Conservation (phyloP, 1,140 invertebrate species). For the Drosophila paulistorum region DNA sequence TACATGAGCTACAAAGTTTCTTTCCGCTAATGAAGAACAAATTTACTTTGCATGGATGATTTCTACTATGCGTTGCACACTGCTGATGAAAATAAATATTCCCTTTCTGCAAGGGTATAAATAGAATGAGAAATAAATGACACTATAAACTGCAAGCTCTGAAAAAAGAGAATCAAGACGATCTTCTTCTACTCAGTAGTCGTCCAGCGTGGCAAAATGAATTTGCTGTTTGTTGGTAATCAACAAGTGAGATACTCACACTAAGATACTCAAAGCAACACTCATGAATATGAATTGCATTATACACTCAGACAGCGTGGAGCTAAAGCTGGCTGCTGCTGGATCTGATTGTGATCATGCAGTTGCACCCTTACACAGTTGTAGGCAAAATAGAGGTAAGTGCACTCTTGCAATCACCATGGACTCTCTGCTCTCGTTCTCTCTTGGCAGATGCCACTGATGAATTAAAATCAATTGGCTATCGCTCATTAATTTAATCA, state of each 20-base stretch:
- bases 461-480: background rate
- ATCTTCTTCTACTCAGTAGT: background rate
- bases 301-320: conserved; percentile 70
- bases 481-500: background rate
- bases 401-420: background rate
- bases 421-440: background rate
- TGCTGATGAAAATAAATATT: no score
- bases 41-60: no score
- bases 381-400: conserved; percentile 26
- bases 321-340: conserved; percentile 36
- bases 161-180: background rate
- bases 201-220: conserved; percentile 65
- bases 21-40: no score
- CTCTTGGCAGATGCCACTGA: no score
- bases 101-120: no score
- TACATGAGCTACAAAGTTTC: no score
- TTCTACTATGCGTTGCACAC: no score
- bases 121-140: no score
- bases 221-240: conserved; percentile 76
- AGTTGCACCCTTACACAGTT: conserved; percentile 12
- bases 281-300: conserved; percentile 22
- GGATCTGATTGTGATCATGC: conserved; percentile 39
- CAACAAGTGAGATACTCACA: conserved; percentile 67
- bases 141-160: no score
- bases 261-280: conserved; percentile 40